Evolutionary conservation across 2,113 vertebrate species (phyloP).

Genomic region (Calyptomena viridis): DNA sequence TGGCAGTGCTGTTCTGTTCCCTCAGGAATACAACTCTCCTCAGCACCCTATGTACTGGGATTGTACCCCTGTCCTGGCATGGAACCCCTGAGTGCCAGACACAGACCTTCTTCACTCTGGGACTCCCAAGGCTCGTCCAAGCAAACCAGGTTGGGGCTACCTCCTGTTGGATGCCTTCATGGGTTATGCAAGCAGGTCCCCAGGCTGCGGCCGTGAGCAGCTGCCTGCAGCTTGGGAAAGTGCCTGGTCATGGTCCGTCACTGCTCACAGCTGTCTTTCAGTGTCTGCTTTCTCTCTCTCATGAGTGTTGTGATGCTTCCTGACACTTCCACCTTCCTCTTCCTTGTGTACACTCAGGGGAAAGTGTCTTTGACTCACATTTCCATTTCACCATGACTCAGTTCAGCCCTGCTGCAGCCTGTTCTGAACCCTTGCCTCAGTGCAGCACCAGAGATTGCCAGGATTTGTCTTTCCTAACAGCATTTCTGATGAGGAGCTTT

Average conservation of each 20-base stretch:
- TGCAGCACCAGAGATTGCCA: accelerated
- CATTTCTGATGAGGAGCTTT: neutral
- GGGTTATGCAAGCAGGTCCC: neutral
- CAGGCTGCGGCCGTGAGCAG: neutral
- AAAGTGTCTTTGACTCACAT: neutral
- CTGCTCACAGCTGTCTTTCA: neutral
- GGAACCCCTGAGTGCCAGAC: accelerated
- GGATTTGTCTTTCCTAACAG: neutral
- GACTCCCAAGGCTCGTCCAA: neutral
- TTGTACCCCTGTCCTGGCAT: neutral
- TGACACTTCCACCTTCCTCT: neutral
- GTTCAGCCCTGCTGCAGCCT: neutral
- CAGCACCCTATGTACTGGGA: neutral
- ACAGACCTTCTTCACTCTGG: neutral
- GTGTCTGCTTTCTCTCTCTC: neutral
- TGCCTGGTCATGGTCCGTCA: accelerated
- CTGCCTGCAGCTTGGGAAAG: neutral
- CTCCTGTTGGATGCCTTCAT: neutral
- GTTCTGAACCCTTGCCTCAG: neutral
- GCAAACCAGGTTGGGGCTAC: neutral
- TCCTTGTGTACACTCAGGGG: neutral
- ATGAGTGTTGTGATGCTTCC: neutral
- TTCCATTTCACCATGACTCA: accelerated
- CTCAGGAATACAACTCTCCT: neutral
- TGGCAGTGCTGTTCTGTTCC: neutral